Evolutionary conservation across 2,797 vertebrate genomes (phyloP).

Genomic region (Buphagus erythrorhynchus): DNA sequence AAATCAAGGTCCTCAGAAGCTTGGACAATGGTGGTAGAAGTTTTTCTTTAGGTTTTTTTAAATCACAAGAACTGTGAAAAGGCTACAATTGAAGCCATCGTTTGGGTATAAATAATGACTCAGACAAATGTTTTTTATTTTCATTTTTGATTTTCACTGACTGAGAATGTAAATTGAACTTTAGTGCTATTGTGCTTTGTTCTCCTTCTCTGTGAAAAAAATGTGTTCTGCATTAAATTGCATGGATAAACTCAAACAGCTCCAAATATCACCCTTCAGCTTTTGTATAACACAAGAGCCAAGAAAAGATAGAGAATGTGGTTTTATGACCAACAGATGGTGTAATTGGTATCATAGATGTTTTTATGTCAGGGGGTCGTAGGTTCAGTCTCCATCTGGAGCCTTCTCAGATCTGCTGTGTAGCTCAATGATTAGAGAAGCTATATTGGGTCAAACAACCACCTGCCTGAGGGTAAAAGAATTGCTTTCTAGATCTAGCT

Average conservation of each 20-base stretch:
- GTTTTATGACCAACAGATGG: constrained; percentile 84
- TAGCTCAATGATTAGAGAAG: constrained; percentile 68
- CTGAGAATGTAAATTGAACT: constrained; percentile 82
- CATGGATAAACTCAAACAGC: constrained; percentile 72
- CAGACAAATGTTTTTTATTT: constrained; percentile 81
- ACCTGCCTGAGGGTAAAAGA: constrained; percentile 47
- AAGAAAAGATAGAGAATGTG: constrained; percentile 76
- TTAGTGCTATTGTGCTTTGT: constrained; percentile 81
- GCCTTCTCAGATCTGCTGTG: constrained; percentile 59
- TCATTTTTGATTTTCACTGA: constrained; percentile 81
- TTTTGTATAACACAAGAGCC: constrained; percentile 73
- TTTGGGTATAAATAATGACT: constrained; percentile 66
- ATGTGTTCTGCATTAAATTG: constrained; percentile 82
- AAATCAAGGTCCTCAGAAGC: not conserved
- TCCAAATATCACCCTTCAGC: constrained; percentile 75
- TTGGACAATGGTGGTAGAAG: not conserved
- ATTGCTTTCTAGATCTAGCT: constrained; percentile 2
- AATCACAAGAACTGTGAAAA: constrained; percentile 26
- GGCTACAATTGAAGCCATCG: constrained; percentile 34
- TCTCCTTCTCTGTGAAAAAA: constrained; percentile 74
- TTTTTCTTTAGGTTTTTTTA: not conserved
- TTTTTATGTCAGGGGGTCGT: constrained; percentile 76
- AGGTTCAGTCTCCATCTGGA: constrained; percentile 81
- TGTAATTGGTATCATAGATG: constrained; percentile 77
- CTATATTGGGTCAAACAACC: constrained; percentile 60